These are phyloP conservation scores for Malacosoma neustria DNA, from an alignment of 2,888 invertebrate genomes.

Conservation along the genomic window DNA sequence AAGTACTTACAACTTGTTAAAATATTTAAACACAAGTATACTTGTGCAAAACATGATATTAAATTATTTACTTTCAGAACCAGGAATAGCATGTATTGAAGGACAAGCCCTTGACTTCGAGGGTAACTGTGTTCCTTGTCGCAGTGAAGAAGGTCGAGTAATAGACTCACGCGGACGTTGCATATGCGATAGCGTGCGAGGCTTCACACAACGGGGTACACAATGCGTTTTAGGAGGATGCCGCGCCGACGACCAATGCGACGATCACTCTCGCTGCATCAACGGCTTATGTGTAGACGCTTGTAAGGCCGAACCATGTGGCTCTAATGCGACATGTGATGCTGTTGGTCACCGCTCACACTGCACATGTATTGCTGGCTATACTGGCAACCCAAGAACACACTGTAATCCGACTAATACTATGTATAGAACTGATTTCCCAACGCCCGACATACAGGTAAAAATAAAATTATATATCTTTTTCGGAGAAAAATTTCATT, in stretches of 20 bases:
- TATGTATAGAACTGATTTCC: conserved; percentile 85
- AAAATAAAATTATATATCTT: conserved; percentile 3
- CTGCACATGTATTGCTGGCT: conserved; percentile 86
- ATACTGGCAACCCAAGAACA: conserved; percentile 83
- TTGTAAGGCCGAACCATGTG: conserved; percentile 84
- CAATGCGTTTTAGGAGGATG: conserved; percentile 87
- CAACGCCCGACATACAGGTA: conserved; percentile 85
- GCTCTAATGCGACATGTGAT: conserved; percentile 84
- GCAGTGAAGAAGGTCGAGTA: conserved; percentile 80
- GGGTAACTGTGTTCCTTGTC: conserved; percentile 86
- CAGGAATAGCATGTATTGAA: conserved; percentile 82
- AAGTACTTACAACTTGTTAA: too few relatives aligned
- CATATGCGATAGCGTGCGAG: conserved; percentile 86
- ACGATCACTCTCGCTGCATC: conserved; percentile 85
- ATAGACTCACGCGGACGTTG: conserved; percentile 87
- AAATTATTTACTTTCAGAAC: conserved; percentile 37
- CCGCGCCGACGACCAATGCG: conserved; percentile 82
- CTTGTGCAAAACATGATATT: too few relatives aligned
- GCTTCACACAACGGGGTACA: conserved; percentile 84
- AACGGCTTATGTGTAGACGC: conserved; percentile 86
- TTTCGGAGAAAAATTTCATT: too few relatives aligned
- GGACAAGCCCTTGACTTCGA: conserved; percentile 84
- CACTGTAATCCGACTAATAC: conserved; percentile 77
- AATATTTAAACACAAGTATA: too few relatives aligned
- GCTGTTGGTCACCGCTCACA: conserved; percentile 83